These are phyloP conservation scores for Anabacerthia variegaticeps DNA, from an alignment of 2,797 vertebrate species.

Conservation along the genomic window DNA sequence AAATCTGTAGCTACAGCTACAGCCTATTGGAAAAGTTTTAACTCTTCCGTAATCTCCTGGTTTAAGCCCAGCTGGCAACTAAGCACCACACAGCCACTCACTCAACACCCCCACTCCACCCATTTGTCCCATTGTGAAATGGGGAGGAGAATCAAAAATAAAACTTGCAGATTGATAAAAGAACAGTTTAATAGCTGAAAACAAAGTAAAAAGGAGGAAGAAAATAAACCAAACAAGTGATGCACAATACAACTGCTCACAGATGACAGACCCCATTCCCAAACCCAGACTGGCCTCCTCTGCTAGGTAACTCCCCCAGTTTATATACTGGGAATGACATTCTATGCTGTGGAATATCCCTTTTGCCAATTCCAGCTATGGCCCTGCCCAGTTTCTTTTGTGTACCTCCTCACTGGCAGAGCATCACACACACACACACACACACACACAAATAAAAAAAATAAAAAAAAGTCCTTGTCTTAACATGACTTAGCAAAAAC, in stretches of 20 bases:
- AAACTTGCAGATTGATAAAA: not conserved
- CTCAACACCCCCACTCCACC: not conserved
- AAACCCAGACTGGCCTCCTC: not conserved
- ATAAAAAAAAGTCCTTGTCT: not conserved
- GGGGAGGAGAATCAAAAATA: not conserved
- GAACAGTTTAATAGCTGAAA: not conserved
- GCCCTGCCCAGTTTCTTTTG: not conserved
- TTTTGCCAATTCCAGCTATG: not conserved
- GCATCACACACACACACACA: not conserved
- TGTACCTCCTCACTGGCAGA: not conserved
- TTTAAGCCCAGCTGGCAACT: not conserved
- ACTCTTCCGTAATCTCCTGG: not conserved
- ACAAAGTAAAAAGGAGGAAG: too few species aligned
- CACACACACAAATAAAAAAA: too few species aligned
- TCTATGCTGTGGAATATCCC: not conserved
- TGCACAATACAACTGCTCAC: not conserved
- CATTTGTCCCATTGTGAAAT: not conserved
- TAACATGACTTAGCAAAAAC: not conserved
- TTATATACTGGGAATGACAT: not conserved
- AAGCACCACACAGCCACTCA: accelerated
- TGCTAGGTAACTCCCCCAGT: not conserved
- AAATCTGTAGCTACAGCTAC: not conserved
- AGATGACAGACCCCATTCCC: not conserved
- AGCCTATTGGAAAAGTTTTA: not conserved
- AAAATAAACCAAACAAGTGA: not conserved